Evolutionary conservation across 1,140 invertebrate genomes (phyloP).

Genomic region (Megalopta genalis): DNA sequence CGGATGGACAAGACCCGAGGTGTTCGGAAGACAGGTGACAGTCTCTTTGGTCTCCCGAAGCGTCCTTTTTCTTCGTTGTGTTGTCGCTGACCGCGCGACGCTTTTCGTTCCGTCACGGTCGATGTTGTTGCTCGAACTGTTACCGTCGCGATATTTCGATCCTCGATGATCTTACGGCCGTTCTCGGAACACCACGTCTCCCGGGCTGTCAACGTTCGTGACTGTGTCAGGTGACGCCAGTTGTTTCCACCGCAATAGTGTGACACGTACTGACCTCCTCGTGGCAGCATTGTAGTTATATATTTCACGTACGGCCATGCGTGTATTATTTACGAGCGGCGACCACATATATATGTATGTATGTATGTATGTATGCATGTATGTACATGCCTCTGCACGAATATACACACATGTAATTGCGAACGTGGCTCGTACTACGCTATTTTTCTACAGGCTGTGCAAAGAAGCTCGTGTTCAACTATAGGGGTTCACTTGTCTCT

Average conservation of each 20-base stretch:
- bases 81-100: too few relatives aligned
- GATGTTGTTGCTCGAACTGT: neutral
- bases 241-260: constrained; percentile 47
- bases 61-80: too few relatives aligned
- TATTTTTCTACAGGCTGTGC: neutral
- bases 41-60: too few relatives aligned
- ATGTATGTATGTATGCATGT: too few relatives aligned
- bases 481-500: neutral
- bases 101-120: too few relatives aligned
- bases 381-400: constrained; percentile 23
- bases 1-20: too few relatives aligned
- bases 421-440: neutral
- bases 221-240: constrained; percentile 18
- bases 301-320: constrained; percentile 46
- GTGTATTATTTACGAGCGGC: constrained; percentile 44
- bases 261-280: constrained; percentile 61
- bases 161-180: too few relatives aligned
- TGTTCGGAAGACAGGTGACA: too few relatives aligned
- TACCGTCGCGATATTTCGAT: too few relatives aligned
- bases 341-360: neutral
- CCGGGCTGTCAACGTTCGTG: neutral
- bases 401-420: constrained; percentile 13
- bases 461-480: neutral
- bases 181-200: neutral
- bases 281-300: constrained; percentile 56